Evolutionary conservation across 2,113 vertebrate genomes (phyloP).

Genomic region (Vanacampus margaritifer): DNA sequence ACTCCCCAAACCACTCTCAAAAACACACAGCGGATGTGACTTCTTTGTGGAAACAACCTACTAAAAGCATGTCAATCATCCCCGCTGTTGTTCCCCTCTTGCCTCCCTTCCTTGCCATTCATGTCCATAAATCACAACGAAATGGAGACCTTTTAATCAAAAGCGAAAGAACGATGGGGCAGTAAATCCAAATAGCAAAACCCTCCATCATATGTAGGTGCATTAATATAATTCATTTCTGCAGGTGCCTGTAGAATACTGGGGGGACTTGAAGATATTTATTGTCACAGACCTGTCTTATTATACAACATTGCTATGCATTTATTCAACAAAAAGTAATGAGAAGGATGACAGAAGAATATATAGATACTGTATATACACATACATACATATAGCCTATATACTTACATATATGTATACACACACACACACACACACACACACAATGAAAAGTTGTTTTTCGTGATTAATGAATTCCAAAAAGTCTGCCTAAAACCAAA

Average conservation of each 20-base stretch:
- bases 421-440: too few relatives aligned
- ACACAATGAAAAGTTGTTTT: too few relatives aligned
- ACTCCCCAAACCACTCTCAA: neutral
- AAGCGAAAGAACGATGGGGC: slow-evolving; percentile 65
- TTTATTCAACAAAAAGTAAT: slow-evolving; percentile 10
- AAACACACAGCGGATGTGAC: slow-evolving; percentile 35
- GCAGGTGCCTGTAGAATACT: slow-evolving; percentile 14
- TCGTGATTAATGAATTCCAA: too few relatives aligned
- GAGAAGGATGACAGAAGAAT: neutral
- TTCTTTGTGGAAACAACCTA: slow-evolving; percentile 38
- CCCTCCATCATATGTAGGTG: slow-evolving; percentile 27
- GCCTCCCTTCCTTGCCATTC: slow-evolving; percentile 43
- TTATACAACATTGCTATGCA: neutral
- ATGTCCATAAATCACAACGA: slow-evolving; percentile 61
- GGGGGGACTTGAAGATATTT: slow-evolving; percentile 9
- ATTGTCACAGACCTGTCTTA: slow-evolving; percentile 12
- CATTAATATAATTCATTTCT: slow-evolving; percentile 12
- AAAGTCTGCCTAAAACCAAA: too few relatives aligned
- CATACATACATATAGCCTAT: too few relatives aligned
- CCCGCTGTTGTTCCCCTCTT: slow-evolving; percentile 30
- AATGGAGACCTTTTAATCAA: slow-evolving; percentile 71
- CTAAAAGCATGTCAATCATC: slow-evolving; percentile 64
- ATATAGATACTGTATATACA: too few relatives aligned
- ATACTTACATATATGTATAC: neutral
- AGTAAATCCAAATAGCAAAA: slow-evolving; percentile 69